phyloP scores from a whole-genome alignment of 2,797 vertebrate genomes.

The Antrozous pallidus region DNA sequence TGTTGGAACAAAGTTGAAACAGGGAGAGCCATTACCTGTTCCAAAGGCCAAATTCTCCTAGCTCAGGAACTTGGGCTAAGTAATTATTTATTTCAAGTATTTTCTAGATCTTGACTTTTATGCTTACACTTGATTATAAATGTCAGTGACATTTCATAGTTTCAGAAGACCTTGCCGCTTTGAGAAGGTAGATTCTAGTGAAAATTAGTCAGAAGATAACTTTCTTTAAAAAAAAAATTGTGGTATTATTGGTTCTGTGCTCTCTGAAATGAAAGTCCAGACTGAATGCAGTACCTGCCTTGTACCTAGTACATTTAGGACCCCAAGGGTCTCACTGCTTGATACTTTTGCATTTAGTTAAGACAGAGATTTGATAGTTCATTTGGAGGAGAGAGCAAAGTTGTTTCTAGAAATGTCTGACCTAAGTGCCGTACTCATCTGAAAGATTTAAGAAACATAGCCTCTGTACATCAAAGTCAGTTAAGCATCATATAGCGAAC shows the following conservation, averaged over 20 bases:
- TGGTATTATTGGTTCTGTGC: slow-evolving; percentile 90
- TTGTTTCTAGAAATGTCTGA: slow-evolving; percentile 94
- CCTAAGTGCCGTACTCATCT: slow-evolving; percentile 95
- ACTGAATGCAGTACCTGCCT: slow-evolving; percentile 84
- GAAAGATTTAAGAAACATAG: slow-evolving; percentile 92
- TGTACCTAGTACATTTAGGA: slow-evolving; percentile 82
- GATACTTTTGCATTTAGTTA: slow-evolving; percentile 87
- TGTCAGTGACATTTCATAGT: slow-evolving; percentile 90
- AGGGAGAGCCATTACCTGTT: slow-evolving; percentile 64
- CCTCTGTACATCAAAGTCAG: slow-evolving; percentile 91
- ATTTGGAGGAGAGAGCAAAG: slow-evolving; percentile 85
- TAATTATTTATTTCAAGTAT: slow-evolving; percentile 89
- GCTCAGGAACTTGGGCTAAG: slow-evolving; percentile 95
- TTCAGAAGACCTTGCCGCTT: slow-evolving; percentile 92
- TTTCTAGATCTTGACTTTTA: slow-evolving; percentile 89
- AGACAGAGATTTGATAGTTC: slow-evolving; percentile 86
- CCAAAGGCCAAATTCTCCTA: slow-evolving; percentile 96
- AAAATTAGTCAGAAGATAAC: slow-evolving; percentile 85
- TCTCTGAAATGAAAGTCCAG: slow-evolving; percentile 87
- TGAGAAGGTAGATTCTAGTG: slow-evolving; percentile 89
- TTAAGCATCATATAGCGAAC: slow-evolving; percentile 95
- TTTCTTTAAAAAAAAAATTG: not conserved
- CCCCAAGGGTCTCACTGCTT: slow-evolving; percentile 85
- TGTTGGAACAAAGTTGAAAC: not conserved
- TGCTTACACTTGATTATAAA: slow-evolving; percentile 89